These are phyloP conservation scores for Netelia melanura DNA, from an alignment of 2,888 invertebrate species.

Conservation along the genomic window DNA sequence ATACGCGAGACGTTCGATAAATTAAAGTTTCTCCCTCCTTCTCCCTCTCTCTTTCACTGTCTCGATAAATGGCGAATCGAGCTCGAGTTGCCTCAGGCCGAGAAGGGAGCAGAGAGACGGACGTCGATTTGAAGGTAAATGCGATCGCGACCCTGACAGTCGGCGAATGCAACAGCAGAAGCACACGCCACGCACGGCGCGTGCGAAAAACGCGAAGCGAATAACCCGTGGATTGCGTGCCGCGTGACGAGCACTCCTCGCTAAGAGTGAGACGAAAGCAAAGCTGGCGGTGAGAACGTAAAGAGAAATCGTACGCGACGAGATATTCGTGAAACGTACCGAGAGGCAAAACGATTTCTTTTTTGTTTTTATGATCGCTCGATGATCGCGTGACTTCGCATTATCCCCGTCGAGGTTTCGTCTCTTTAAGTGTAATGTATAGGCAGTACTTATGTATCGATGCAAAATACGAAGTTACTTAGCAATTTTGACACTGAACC, in stretches of 20 bases:
- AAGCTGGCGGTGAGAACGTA: slow-evolving; percentile 34
- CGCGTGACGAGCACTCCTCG: slow-evolving; percentile 65
- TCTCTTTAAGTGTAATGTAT: slow-evolving; percentile 47
- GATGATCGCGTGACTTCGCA: slow-evolving; percentile 70
- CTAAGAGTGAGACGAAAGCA: slow-evolving; percentile 51
- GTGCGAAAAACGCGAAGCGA: slow-evolving; percentile 64
- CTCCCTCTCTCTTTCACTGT: neutral
- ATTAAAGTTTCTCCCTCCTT: slow-evolving; percentile 58
- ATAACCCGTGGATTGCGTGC: slow-evolving; percentile 67
- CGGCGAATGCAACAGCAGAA: slow-evolving; percentile 34
- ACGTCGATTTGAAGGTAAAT: slow-evolving; percentile 62
- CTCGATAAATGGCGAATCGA: slow-evolving; percentile 36
- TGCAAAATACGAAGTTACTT: slow-evolving; percentile 8
- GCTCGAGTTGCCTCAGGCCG: slow-evolving; percentile 32
- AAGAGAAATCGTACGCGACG: slow-evolving; percentile 42
- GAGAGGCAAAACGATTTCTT: slow-evolving; percentile 65
- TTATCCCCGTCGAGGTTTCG: slow-evolving; percentile 62
- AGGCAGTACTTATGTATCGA: slow-evolving; percentile 6
- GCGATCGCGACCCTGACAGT: slow-evolving; percentile 55
- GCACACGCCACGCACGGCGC: slow-evolving; percentile 50
- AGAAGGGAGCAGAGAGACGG: slow-evolving; percentile 39
- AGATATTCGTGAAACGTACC: slow-evolving; percentile 43
- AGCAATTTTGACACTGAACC: slow-evolving; percentile 14
- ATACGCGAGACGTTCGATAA: slow-evolving; percentile 62
- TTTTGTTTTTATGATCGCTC: slow-evolving; percentile 53